These are phyloP conservation scores for Encarsia formosa DNA, from an alignment of 2,888 invertebrate species.

Conservation along the genomic window DNA sequence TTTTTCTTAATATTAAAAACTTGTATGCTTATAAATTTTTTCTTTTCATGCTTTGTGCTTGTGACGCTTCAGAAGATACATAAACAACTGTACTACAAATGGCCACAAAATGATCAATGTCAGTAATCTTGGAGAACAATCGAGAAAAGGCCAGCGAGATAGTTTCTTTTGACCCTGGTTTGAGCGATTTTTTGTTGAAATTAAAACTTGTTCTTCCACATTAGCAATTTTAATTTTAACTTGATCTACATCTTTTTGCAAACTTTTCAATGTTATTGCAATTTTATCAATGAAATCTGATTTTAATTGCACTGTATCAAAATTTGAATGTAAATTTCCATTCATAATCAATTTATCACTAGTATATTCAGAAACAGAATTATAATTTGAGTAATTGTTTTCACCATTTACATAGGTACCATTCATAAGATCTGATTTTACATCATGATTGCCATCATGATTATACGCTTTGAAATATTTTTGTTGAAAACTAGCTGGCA, in stretches of 20 bases:
- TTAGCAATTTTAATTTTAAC: conserved; percentile 1
- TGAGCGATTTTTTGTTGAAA: background rate
- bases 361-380: background rate
- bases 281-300: background rate
- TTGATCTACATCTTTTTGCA: conserved; percentile 6
- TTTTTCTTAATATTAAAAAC: background rate
- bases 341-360: background rate
- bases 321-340: background rate
- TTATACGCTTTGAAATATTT: background rate
- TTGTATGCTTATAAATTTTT: background rate
- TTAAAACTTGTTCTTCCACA: background rate
- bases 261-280: background rate
- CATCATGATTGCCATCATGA: background rate
- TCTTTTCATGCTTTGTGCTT: background rate
- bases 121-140: background rate
- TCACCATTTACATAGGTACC: background rate
- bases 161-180: background rate
- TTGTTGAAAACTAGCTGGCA: background rate
- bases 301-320: background rate
- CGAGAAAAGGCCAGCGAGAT: background rate
- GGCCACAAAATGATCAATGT: conserved; percentile 3
- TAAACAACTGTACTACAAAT: conserved; percentile 1
- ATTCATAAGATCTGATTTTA: background rate
- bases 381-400: background rate
- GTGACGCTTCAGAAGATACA: background rate